Percentiles rank a stretch among this genome's conserved stretches.
These are phyloP conservation scores for Mandrillus leucophaeus DNA, from an alignment of 2,113 vertebrate genomes.

Conservation along the genomic window DNA sequence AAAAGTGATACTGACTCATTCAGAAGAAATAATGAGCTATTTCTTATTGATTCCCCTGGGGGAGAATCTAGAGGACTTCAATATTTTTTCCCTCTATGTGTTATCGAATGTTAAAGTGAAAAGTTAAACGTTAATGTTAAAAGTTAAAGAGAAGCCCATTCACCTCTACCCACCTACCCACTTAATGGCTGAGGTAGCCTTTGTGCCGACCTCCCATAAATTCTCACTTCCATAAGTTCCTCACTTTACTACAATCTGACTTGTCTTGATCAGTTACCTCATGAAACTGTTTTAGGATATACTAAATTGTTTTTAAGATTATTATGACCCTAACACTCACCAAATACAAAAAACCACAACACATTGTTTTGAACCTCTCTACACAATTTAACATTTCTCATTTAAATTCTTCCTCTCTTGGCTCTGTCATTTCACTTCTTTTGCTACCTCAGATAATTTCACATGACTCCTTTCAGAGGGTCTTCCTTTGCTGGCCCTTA, in stretches of 20 bases:
- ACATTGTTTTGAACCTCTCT: neutral
- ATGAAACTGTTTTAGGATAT: neutral
- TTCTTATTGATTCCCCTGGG: constrained; percentile 30
- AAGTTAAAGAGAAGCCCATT: neutral
- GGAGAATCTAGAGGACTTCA: neutral
- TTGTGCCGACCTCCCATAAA: neutral
- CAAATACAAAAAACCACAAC: neutral
- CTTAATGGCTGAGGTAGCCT: neutral
- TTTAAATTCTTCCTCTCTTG: neutral
- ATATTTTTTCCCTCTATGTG: constrained; percentile 3
- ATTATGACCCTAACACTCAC: neutral
- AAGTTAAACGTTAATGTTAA: neutral
- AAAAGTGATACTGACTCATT: constrained; percentile 56
- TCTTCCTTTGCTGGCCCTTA: neutral
- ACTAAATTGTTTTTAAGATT: neutral
- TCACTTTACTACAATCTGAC: neutral
- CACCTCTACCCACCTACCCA: neutral
- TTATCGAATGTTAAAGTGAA: neutral
- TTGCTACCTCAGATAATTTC: neutral
- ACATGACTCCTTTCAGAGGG: neutral
- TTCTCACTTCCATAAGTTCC: neutral
- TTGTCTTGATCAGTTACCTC: neutral
- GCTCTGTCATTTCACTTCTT: neutral
- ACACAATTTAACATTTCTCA: neutral
- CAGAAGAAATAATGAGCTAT: constrained; percentile 55